These are phyloP conservation scores for Netelia fuscicornis DNA, from an alignment of 2,888 invertebrate species.

Conservation along the genomic window DNA sequence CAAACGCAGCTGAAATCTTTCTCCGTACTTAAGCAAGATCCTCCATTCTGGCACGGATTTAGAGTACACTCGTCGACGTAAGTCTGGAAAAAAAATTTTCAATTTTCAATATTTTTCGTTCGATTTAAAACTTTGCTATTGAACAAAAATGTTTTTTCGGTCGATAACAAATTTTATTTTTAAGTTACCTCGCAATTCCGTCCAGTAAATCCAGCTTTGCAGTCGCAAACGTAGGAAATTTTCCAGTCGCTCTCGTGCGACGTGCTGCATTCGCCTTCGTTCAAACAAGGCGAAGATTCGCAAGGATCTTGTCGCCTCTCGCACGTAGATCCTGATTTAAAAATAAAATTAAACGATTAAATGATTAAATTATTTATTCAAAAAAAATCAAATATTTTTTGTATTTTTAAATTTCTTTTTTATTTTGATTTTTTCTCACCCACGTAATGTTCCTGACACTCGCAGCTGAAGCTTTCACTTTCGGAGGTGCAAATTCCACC, in stretches of 20 bases:
- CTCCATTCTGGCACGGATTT: slow-evolving; percentile 86
- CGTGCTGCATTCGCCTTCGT: slow-evolving; percentile 86
- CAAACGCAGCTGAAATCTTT: slow-evolving; percentile 85
- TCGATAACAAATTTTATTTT: slow-evolving; percentile 60
- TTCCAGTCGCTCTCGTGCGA: slow-evolving; percentile 70
- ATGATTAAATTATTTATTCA: not conserved
- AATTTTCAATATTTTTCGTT: not conserved
- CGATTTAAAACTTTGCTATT: not conserved
- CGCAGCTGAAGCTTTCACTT: slow-evolving; percentile 83
- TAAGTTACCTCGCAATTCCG: slow-evolving; percentile 84
- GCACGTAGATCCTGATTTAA: slow-evolving; percentile 85
- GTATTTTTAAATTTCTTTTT: not conserved
- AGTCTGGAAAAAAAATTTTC: slow-evolving; percentile 66
- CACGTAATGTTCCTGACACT: slow-evolving; percentile 85
- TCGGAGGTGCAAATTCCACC: slow-evolving; percentile 83
- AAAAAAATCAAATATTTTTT: not conserved
- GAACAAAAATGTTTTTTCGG: not conserved
- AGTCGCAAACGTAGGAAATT: slow-evolving; percentile 84
- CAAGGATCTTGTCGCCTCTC: slow-evolving; percentile 85
- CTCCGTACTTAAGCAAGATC: slow-evolving; percentile 85
- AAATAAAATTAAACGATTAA: slow-evolving; percentile 32
- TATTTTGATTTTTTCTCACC: slow-evolving; percentile 80
- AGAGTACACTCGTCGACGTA: slow-evolving; percentile 84
- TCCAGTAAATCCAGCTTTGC: slow-evolving; percentile 86
- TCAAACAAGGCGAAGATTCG: slow-evolving; percentile 86